Percentiles rank a stretch among this genome's conserved stretches.
phyloP scores from a whole-genome alignment of 2,888 invertebrate genomes.

The Eugnorisma glareosa region DNA sequence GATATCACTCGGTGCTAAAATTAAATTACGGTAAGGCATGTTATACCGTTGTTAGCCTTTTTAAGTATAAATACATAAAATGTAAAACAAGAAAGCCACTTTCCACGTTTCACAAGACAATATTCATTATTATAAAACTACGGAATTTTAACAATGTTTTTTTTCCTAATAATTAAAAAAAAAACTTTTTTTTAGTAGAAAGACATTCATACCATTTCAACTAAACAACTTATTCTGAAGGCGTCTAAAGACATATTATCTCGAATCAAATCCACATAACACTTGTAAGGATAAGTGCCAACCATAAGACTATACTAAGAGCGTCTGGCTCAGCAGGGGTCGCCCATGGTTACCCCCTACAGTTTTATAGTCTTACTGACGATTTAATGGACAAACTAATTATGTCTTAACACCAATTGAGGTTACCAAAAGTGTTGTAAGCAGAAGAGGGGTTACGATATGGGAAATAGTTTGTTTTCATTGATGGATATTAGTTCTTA shows the following conservation, averaged over 20 bases:
- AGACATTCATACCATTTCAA: neutral
- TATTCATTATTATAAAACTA: neutral
- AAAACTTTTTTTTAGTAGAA: neutral
- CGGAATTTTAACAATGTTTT: neutral
- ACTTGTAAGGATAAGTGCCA: slow-evolving; percentile 37
- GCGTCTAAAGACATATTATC: neutral
- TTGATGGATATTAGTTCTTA: neutral
- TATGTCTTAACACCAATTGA: slow-evolving; percentile 66
- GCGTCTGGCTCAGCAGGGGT: slow-evolving; percentile 64
- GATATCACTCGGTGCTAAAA: neutral
- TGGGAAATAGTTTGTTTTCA: neutral
- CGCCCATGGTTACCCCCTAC: slow-evolving; percentile 57
- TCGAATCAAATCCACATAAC: slow-evolving; percentile 15
- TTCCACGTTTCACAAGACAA: neutral
- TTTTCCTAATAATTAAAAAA: too few species aligned
- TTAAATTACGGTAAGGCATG: neutral
- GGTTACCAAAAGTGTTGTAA: slow-evolving; percentile 44
- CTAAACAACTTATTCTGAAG: neutral
- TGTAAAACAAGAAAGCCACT: slow-evolving; percentile 29
- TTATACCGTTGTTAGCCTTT: neutral
- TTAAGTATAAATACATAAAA: neutral
- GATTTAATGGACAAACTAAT: slow-evolving; percentile 71
- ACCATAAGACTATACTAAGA: slow-evolving; percentile 42
- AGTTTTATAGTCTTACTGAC: slow-evolving; percentile 61
- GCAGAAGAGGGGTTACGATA: neutral